Percentiles rank a stretch among this genome's conserved stretches.
Conservation (phyloP, 2,888 invertebrate genomes). For the Zeuzera pyrina region DNA sequence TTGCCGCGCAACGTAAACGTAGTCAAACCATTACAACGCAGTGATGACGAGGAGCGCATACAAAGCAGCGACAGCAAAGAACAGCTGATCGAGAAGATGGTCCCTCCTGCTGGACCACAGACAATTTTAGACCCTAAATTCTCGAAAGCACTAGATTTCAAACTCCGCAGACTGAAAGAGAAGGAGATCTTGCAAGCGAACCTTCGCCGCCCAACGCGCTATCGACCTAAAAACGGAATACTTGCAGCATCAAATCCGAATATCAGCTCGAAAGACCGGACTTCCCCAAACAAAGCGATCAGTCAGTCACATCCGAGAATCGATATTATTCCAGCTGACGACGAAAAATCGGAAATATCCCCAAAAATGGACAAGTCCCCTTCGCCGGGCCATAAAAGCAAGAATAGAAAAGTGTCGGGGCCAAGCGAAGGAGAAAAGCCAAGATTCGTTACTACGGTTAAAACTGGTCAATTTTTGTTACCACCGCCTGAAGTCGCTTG, state of each 20-base stretch:
- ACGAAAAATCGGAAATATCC: conserved; percentile 24
- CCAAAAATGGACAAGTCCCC: conserved; percentile 32
- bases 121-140: conserved; percentile 70
- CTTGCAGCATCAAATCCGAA: conserved; percentile 71
- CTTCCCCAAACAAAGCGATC: conserved; percentile 21
- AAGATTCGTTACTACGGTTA: conserved; percentile 87
- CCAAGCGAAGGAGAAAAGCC: conserved; percentile 44
- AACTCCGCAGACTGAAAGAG: conserved; percentile 78
- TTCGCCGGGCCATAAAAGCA: conserved; percentile 24
- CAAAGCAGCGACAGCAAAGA: conserved; percentile 8
- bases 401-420: conserved; percentile 19
- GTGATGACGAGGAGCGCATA: conserved; percentile 15
- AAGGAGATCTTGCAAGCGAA: conserved; percentile 60
- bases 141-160: conserved; percentile 80
- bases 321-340: conserved; percentile 25
- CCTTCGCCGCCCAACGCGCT: conserved; percentile 38
- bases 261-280: conserved; percentile 44
- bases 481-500: conserved; percentile 82
- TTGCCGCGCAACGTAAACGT: conserved; percentile 36
- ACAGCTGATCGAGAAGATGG: conserved; percentile 9
- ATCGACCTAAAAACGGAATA: conserved; percentile 33
- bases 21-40: conserved; percentile 46
- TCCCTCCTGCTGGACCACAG: conserved; percentile 18
- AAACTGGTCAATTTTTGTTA: conserved; percentile 83
- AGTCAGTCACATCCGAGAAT: conserved; percentile 46